Evolutionary conservation across 1,140 invertebrate species (phyloP), one percentile per base, ranked within the genome.

Genomic region (Hyphantria cunea): DNA sequence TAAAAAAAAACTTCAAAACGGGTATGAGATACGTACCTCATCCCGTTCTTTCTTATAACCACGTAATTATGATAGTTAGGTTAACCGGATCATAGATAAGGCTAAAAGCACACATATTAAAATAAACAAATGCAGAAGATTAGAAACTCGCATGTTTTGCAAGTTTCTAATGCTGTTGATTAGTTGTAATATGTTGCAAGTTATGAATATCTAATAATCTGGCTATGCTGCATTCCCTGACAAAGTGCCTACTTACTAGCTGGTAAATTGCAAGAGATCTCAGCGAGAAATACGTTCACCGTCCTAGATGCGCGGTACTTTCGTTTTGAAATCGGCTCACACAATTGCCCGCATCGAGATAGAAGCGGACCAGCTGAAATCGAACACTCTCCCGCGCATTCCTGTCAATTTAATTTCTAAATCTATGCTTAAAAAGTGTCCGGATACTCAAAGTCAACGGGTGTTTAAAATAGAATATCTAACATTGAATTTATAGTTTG

Each of bases 271-370:
- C 84, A 86, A 82, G 81, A 88, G 79, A 88, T 90, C 82, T 81
- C 76, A 66, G 55, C 77, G 78, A 83, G 82, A 86, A 86, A 83
- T 87, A 89, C 87, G 87, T 86, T 90, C 87, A 87, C 86, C 84
- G 82, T 86, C 87, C 84, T 85, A 88, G 87, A 90, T 87, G 87
- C 82, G 83, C 82, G 80, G 82, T 86, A 89, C 87, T 90, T 90
- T 90, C 86, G 86, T 90, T 90, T 89, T 86, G 88, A 90, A 89
- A 89, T 89, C 88, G 82, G 80, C 82, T 80, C 86, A 78, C 77
- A 90, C 87, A 87, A 90, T 89, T 86, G 87, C 78, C 85, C 79
- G 84, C 87, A 81, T 82, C 82, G 83, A 86, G 86, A 80, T 75
- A 82, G 73, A 77, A 72, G 77, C 83, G 68, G 75, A 76, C 76